Evolutionary conservation across 2,888 invertebrate species (phyloP).

Genomic region (Aphodius sticticus): DNA sequence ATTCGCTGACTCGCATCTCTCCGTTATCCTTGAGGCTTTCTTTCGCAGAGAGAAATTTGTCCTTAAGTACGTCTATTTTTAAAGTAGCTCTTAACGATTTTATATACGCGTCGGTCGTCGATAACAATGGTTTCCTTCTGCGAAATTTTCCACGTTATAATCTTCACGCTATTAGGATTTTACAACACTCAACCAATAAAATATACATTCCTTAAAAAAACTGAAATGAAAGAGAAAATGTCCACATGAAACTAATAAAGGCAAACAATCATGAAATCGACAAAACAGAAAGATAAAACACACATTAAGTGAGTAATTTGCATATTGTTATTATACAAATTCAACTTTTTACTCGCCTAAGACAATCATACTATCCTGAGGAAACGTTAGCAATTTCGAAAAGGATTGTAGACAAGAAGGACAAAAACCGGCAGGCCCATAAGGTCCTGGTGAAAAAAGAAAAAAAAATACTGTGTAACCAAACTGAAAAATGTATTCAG

Average conservation of each 20-base stretch:
- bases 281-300: neutral
- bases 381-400: no score
- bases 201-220: no score
- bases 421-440: no score
- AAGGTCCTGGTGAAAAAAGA: no score
- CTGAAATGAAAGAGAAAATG: neutral
- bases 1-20: neutral
- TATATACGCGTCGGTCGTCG: neutral
- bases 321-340: neutral
- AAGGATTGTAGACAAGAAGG: no score
- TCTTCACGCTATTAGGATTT: neutral
- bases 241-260: neutral
- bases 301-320: no score
- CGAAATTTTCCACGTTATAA: neutral
- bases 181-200: no score
- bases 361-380: neutral
- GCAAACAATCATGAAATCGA: neutral
- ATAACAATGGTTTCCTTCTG: neutral
- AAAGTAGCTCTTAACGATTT: neutral
- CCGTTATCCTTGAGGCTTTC: neutral
- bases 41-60: neutral
- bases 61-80: conserved; percentile 4
- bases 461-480: no score
- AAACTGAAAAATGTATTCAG: no score
- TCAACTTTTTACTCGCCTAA: neutral